Base-by-base conservation (phyloP, 2,797 vertebrate genomes). In the Falco concolor region DNA sequence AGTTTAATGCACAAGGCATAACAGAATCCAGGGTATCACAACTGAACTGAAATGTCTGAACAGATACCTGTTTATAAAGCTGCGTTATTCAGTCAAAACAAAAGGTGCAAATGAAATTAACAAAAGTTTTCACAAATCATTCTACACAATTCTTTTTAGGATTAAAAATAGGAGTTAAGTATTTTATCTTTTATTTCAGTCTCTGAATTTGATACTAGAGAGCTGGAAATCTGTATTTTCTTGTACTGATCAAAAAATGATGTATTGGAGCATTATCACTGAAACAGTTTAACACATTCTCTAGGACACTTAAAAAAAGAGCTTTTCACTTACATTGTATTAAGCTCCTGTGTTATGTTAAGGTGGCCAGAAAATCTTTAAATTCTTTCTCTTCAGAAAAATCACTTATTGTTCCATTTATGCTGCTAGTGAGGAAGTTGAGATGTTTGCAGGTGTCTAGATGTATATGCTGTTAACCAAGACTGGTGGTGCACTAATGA, bases 41-140 rank as follows among this genome's bases (percentile, higher is more conserved):
- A 15, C 32, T 50, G 40, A 53, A 45, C 12, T 45, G 54, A 9
- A 73, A 64, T 83, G 59, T 75, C 16, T 49, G 34, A 67, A 84
- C 42, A 89, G 90, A 89, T 70, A 52, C 36, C 75, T 65, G 44
- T 28, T 78, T 73, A 86, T 89, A 60, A 94, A 59, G 90, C 69
- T 80, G 77, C 36, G 52, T 73, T 54, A 52, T 90, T 32, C 36
- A n/a, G 49, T 68, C 45, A 73, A 52, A 84, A 25, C 4, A 45
- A 88, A 89, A 89, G 36, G 53, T 42, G 10, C 17, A 87, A 84
- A 65, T 78, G 12, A 45, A 63, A 91, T 18, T 45, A 74, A 65
- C 53, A 13, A 14, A 72, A 32, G 14, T 56, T 85, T 65, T 59
- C 45, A 53, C 18, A 57, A 56, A 45, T 63, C 12, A 18, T 63